Base-by-base conservation (phyloP, 2,113 vertebrate genomes). In the Arothron firmamentum region DNA sequence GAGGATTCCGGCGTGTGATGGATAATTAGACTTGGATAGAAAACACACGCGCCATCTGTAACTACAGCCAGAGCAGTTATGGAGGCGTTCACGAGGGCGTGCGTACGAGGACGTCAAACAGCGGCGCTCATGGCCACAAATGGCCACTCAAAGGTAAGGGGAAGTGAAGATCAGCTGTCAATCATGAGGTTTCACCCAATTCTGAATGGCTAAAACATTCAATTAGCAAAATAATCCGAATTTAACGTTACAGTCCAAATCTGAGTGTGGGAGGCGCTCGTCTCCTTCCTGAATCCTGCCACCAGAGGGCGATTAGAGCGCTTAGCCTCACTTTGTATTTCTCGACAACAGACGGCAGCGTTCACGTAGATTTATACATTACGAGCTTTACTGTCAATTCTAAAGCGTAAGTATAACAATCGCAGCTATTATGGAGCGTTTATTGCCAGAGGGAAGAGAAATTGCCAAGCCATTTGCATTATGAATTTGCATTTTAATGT, bases 391-490 rank as follows among this genome's bases (percentile, higher is more conserved):
- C 49, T 31, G 19, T 68, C 10, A 16, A 34, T 54, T 61, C 16
- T 49, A 20, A 65, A 56, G 19, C 34, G n/a, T 41, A 56, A 58
- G 52, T 54, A 25, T 43, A 47, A 48, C 38, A 49, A 49, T 18
- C 38, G 18, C 14, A 51, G 53, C 50, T 43, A 6, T 21, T 18
- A 18, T 43, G 41, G 15, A 52, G 34, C 57, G 52, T 50, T 13
- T n/a, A 42, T 50, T 57, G 53, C 21, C 25, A 20, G 28, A 12
- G 19, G 10, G 41, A 10, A 45, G 47, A 56, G 6, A 66, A 46
- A 57, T 66, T 2, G 58, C 42, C 55, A 50, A 56, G 52, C 13
- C 34, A 74, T 79, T 71, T 65, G 49, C 62, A 68, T 74, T 62
- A 45, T 34, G 11, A 14, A 56, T 52, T 70, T 54, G 59, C 28